Evolutionary conservation across 1,140 invertebrate genomes (phyloP), one percentile per base, ranked within the genome.

Genomic region (Ceratosolen solmsi): DNA sequence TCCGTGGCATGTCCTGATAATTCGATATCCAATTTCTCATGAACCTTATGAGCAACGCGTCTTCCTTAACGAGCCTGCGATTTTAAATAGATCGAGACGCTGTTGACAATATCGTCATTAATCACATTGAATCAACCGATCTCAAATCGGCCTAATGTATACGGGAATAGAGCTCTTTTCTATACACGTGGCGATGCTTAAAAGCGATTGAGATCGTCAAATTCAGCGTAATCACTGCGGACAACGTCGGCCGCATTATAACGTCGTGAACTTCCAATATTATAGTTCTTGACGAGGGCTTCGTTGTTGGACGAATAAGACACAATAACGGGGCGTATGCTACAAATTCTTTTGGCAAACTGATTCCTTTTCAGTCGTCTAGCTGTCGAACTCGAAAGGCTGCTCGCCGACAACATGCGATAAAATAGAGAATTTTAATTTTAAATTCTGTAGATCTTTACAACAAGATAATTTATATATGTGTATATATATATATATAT

Each of bases 381-480:
- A 68, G 33, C 9, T 65, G 60, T 65, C 30, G 30, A 22, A 20
- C 60, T 65, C 60, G 60, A 36, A 65, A 38, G 27, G 8, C 33
- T 11, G 20, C 20, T 9, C 63, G 2, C 33, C 27, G 5, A 33
- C 27, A 27, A 68, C 63, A 68, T 33, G n/a, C 22, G 33, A 38
- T 13, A 33, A 68, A 68, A 68, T n/a, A n/a, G 2, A 38, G 33
- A 68, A 68, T 68, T 68, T 68, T 38, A 68, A 68, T 38, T 68
- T 68, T n/a, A 68, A 36, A 68, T 38, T 68, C 63, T 38, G 9
- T 36, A 68, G 63, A 68, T 68, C 63, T 68, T 68, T 38, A 38
- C 30, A 38, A 68, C 38, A n/a, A 68, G 63, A 68, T 68, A 68
- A 68, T 68, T 68, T n/a, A 68, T 68, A 68, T 13, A 46, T 46